Conservation (phyloP, 2,797 vertebrate genomes). For the Neosilurus mollespiculum region DNA sequence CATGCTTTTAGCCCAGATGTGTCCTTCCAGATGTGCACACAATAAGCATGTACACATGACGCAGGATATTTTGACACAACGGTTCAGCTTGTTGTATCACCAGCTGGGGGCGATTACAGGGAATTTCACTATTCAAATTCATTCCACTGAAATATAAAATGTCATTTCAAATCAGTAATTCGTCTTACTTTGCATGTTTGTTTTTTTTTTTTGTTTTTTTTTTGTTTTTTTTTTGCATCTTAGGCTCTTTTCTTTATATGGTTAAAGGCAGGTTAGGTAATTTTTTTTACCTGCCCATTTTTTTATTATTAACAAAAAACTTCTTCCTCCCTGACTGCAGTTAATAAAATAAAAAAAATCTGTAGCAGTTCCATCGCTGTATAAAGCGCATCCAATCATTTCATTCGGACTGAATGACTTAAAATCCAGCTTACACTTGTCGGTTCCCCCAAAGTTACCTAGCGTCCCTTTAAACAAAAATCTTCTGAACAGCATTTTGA, state of each 20-base stretch:
- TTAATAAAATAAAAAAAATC: too few species aligned
- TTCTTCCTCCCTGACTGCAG: too few species aligned
- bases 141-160: too few species aligned
- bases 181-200: neutral
- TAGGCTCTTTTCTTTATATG: neutral
- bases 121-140: neutral
- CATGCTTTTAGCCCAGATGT: conserved; percentile 32
- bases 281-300: too few species aligned
- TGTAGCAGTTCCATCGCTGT: too few species aligned
- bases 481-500: neutral
- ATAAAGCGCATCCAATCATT: too few species aligned
- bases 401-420: too few species aligned
- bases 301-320: too few species aligned
- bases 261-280: neutral
- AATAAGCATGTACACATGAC: neutral
- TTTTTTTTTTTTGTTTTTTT: neutral
- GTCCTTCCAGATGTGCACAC: neutral
- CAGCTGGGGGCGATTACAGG: neutral
- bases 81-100: neutral
- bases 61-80: neutral
- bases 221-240: neutral
- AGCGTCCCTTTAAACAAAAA: too few species aligned
- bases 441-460: too few species aligned
- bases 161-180: neutral
- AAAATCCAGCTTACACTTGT: too few species aligned